Evolutionary conservation across 1,140 invertebrate genomes (phyloP), one percentile per base, ranked within the genome.

Genomic region (Spodoptera frugiperda): DNA sequence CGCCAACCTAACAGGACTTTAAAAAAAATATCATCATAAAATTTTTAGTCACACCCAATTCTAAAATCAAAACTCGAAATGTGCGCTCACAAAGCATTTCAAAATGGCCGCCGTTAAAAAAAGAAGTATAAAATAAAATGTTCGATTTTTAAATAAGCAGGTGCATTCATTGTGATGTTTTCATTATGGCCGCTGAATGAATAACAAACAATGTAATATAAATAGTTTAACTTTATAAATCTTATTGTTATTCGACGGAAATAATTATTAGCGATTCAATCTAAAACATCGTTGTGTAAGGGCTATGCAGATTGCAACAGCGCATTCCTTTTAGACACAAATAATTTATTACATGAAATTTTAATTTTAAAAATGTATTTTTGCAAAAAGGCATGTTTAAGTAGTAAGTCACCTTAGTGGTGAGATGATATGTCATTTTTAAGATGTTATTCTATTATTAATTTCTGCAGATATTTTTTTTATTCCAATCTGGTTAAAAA

Each of bases 221-320:
- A 44, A 59, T 73, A 30, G 51, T 59, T 57, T 57, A 25, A 61
- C 25, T 33, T 61, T 61, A 63, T 63, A 74, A 75, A 75, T 63
- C 46, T 59, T 51, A 75, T 75, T 75, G 59, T 75, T 75, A 51
- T 74, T 74, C 65, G 48, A n/a, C 65, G 48, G 65, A 70, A 53
- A 70, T 39, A 53, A 53, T 70, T 53, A 33, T 51, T 53, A 39
- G 25, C 48, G 25, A 70, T 53, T 25, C 49, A 17, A 70, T 70
- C 48, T 70, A 70, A 53, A 70, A 70, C 65, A 70, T 33, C n/a
- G 19, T 51, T 33, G n/a, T 51, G 44, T 72, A 46, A 46, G 21
- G 51, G 15, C 51, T 17, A 30, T 25, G 15, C 25, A 61, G 12
- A 55, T 11, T 30, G 25, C 30, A 65, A 65, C 39, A n/a, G 17